These are phyloP conservation scores for Chascanopsetta lugubris DNA, from an alignment of 2,113 vertebrate genomes.

Conservation along the genomic window DNA sequence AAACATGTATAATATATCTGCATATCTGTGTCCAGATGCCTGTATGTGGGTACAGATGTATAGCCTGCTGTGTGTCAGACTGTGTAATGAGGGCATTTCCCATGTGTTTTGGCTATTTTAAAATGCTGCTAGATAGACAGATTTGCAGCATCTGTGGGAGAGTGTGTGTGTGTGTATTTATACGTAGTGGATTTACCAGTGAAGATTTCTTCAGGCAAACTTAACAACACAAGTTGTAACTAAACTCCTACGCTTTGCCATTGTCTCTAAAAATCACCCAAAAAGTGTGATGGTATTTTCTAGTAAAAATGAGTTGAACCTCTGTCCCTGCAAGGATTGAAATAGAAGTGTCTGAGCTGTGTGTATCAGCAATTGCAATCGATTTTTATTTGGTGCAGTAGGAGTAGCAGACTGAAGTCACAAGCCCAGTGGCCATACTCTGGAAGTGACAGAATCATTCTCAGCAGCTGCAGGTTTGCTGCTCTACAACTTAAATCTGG, in stretches of 20 bases:
- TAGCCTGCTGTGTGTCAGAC: slow-evolving; percentile 35
- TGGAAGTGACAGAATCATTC: too few relatives aligned
- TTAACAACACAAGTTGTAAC: background rate
- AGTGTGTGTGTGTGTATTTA: background rate
- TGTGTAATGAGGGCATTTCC: slow-evolving; percentile 67
- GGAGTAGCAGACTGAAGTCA: too few relatives aligned
- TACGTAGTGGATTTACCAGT: background rate
- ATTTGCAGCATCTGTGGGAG: slow-evolving; percentile 25
- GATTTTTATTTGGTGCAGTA: slow-evolving; percentile 1
- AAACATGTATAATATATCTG: background rate
- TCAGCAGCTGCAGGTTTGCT: too few relatives aligned
- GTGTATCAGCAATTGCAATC: background rate
- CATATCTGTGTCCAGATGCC: background rate
- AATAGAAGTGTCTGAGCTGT: background rate
- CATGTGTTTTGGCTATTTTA: slow-evolving; percentile 59
- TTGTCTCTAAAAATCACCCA: background rate
- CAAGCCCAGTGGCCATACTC: too few relatives aligned
- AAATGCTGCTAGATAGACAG: slow-evolving; percentile 29
- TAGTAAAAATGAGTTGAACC: background rate
- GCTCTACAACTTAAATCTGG: too few relatives aligned
- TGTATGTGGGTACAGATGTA: slow-evolving; percentile 21
- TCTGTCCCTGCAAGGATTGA: background rate
- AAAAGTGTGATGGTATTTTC: background rate
- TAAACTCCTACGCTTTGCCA: background rate
- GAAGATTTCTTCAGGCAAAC: background rate